Evolutionary conservation across 1,140 invertebrate species (phyloP), one percentile per base, ranked within the genome.

Genomic region (Cepaea nemoralis): DNA sequence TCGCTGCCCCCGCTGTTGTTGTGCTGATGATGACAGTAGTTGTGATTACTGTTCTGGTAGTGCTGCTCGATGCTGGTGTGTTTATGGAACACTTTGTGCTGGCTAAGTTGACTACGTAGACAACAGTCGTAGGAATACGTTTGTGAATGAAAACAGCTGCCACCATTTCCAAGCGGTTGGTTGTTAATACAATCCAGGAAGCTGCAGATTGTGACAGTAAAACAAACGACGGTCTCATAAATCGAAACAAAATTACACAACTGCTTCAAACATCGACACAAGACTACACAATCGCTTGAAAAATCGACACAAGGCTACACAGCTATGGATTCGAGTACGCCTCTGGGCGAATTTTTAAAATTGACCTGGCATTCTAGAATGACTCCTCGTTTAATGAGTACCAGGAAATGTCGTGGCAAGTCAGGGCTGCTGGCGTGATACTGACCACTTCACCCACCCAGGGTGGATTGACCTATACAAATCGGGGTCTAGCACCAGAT

Each of bases 21-120:
- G 24, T 81, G 69, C 16, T 80, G 67, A 42, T 37, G 1, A 59
- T 67, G 24, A 39, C 42, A 24, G 33, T 70, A 45, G 42, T 59
- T 39, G 50, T n/a, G 35, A 6, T 63, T n/a, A 27, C 27, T 63
- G 59, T 31, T 31, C 2, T 27, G 59, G 33, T 16, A 31, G 22
- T 63, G n/a, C 33, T 27, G 10, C 10, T 5, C 59, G 33, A 12
- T 63, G n/a, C n/a, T n/a, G 2, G 33, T 31, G 27, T 63, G 2
- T 2, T 31, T 63, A 27, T 31, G 5, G 59, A 6, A 14, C 10
- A 31, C 33, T n/a, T 63, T 2, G 10, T 63, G 59, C 0, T 63
- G 50, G 24, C 22, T 6, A 24, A 5, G 24, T n/a, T 55, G 59
- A 63, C 33, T n/a, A 19, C 59, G 27, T 6, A 16, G 10, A 27